Base-by-base conservation (phyloP, 2,113 vertebrate species). In the Phylloscopus trochilus region DNA sequence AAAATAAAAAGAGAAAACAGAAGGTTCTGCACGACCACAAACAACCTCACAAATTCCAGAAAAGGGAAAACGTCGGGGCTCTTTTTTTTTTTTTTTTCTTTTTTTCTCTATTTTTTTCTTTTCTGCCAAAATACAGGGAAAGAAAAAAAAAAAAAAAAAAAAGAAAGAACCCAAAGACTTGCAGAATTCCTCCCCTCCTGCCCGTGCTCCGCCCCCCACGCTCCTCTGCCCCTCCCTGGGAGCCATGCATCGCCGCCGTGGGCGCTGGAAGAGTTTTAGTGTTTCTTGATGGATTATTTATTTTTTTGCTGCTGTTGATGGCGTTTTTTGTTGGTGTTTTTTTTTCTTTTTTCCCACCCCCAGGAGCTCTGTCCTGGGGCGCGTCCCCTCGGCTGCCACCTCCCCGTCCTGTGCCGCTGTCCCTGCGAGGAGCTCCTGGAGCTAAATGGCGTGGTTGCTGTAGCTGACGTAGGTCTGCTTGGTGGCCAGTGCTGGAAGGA, bases 381-480 rank as follows among this genome's bases (percentile, higher is more conserved):
- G 11, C 52, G 51, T 87, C 10, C 16, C 11, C 14, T 52, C 7
- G 2, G 26, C 49, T 80, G 96, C 55, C 92, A 58, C 81, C 80
- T 72, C 56, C 41, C 63, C 4, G 11, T 85, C 28, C 66, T 14
- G 7, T 24, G 46, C 7, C 4, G 60, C 72, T 91, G 75, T 76
- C 86, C 93, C 94, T n/a, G 82, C 11, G 17, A 66, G 89, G 81
- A 79, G 91, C 33, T 56, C 66, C 92, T 46, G 93, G 73, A 74
- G 95, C 97, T 98, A 99, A 98, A 99, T 99, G 56, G 99, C 99
- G 53, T 99, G 99, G 98, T 99, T 99, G 98, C 98, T 99, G 94
- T 99, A 99, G 98, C 98, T 99, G 98, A 99, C 99, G 62, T 99
- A 99, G 67, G 99, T 99, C 98, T 99, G 99, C 97, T 99, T 99